Percentiles rank a stretch among this genome's conserved stretches.
These are phyloP conservation scores for Megaceryle torquata DNA, from an alignment of 2,113 vertebrate genomes.

Conservation along the genomic window DNA sequence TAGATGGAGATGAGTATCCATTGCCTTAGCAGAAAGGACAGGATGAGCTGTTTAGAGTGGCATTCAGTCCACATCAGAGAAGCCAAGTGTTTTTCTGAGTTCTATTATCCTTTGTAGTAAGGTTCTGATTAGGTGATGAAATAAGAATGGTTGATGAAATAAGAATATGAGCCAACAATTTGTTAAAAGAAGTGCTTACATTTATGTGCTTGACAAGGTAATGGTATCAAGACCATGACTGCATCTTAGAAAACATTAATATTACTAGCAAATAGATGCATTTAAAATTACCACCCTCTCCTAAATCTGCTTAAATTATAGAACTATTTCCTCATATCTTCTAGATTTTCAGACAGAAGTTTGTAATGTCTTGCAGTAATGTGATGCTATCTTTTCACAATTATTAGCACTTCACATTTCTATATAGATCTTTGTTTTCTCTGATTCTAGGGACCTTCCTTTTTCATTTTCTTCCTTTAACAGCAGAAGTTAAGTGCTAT, in stretches of 20 bases:
- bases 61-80: not conserved
- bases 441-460: not conserved
- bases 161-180: not conserved
- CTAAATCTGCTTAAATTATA: not conserved
- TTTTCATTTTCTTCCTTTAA: not conserved
- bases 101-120: not conserved
- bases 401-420: not conserved
- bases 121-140: not conserved
- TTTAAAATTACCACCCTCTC: not conserved
- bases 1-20: not conserved
- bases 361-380: not conserved
- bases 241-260: not conserved
- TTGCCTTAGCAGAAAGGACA: not conserved
- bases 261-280: not conserved
- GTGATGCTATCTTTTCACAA: not conserved
- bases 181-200: not conserved
- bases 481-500: not conserved
- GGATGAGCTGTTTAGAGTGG: not conserved
- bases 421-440: not conserved
- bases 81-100: not conserved
- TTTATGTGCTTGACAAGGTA: not conserved
- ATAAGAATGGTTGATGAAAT: not conserved
- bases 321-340: not conserved
- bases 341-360: not conserved
- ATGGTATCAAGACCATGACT: not conserved